These are phyloP conservation scores for Cynodonichthys magdalenae DNA, from an alignment of 2,797 vertebrate species.

Conservation along the genomic window DNA sequence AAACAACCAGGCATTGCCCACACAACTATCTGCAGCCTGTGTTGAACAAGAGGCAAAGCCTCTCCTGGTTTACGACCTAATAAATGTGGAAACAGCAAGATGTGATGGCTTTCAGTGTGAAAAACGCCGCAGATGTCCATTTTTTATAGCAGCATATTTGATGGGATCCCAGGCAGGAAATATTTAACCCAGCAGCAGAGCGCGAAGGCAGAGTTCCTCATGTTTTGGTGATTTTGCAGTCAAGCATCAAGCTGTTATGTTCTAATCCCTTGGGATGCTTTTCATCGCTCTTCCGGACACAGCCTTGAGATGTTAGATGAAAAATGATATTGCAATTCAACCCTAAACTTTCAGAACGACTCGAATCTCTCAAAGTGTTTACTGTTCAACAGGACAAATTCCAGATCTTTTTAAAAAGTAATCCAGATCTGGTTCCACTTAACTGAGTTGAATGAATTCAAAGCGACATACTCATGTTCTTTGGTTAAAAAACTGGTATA, in stretches of 20 bases:
- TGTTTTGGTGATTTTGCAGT: conserved; percentile 12
- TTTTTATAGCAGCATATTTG: conserved; percentile 29
- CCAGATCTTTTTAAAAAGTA: not conserved
- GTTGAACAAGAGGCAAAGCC: conserved; percentile 52
- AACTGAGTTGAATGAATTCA: too few species aligned
- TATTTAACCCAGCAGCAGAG: not conserved
- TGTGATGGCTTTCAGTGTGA: too few species aligned
- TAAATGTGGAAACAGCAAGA: not conserved
- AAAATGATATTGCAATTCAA: not conserved
- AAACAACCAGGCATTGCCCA: conserved; percentile 21
- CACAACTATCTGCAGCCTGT: conserved; percentile 24
- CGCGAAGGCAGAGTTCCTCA: not conserved
- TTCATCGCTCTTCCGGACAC: conserved; percentile 26
- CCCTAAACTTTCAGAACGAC: not conserved
- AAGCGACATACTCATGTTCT: too few species aligned
- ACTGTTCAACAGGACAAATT: conserved; percentile 2
- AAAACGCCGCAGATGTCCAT: conserved; percentile 31
- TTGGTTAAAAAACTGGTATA: too few species aligned
- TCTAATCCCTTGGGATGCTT: conserved; percentile 37
- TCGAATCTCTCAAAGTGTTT: not conserved
- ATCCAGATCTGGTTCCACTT: too few species aligned
- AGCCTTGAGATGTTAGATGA: conserved; percentile 1
- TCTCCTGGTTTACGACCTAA: conserved; percentile 14
- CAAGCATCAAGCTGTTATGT: conserved; percentile 8
- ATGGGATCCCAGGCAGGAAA: conserved; percentile 38